Evolutionary conservation across 2,797 vertebrate species (phyloP).

Genomic region (Mormyrus hasselquistii): DNA sequence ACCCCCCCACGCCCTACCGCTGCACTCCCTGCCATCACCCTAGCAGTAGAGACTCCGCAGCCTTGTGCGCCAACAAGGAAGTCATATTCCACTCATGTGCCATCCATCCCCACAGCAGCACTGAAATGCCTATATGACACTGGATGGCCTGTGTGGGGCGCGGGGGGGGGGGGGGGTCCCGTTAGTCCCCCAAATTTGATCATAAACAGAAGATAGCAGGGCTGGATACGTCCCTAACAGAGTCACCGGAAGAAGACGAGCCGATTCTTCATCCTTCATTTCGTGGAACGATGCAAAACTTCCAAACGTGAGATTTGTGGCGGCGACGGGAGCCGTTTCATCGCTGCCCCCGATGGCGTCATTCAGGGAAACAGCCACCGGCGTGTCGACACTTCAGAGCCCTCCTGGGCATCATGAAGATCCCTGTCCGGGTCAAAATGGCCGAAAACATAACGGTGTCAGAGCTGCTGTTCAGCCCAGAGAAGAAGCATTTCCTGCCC

Average conservation of each 20-base stretch:
- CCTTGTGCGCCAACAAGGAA: background rate
- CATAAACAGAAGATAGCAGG: background rate
- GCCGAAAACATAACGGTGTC: constrained; percentile 15
- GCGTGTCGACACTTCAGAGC: constrained; percentile 8
- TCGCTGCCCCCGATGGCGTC: background rate
- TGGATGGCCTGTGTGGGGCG: background rate
- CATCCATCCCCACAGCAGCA: background rate
- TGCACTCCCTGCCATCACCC: background rate
- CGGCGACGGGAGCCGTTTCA: background rate
- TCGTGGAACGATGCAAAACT: background rate
- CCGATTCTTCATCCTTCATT: background rate
- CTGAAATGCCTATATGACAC: background rate
- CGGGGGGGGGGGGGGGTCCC: background rate
- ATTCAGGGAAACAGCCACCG: constrained; percentile 7
- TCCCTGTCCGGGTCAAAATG: constrained; percentile 21
- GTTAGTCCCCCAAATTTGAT: background rate
- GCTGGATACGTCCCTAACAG: background rate
- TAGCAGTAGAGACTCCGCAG: background rate
- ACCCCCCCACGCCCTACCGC: background rate
- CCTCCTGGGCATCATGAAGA: constrained; percentile 15
- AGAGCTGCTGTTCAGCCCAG: background rate
- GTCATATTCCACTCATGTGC: constrained; percentile 4
- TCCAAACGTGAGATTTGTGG: background rate
- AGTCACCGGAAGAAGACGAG: background rate
- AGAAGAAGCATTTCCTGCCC: background rate